Conservation (phyloP, 1,140 invertebrate genomes). For the Calycopis cecrops region DNA sequence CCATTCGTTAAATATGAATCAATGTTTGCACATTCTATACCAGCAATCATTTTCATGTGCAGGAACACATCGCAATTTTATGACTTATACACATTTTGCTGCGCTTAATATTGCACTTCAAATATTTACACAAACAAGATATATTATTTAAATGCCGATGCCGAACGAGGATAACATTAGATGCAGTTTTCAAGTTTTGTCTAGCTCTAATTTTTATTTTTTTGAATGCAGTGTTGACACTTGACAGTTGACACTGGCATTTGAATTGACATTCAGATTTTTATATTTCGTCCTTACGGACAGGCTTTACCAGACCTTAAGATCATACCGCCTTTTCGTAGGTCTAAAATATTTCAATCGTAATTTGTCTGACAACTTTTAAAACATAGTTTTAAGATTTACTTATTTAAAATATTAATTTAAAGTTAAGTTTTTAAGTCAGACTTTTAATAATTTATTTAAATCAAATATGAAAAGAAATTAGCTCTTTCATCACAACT, state of each 20-base stretch:
- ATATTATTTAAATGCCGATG: background rate
- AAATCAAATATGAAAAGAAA: no score
- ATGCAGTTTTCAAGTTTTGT: conserved; percentile 6
- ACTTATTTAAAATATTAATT: no score
- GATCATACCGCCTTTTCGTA: no score
- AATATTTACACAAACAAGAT: background rate
- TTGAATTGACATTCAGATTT: background rate
- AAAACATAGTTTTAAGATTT: no score
- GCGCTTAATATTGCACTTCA: background rate
- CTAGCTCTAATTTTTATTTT: background rate
- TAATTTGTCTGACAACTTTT: no score
- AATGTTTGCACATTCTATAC: conserved; percentile 7
- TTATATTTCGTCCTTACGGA: no score
- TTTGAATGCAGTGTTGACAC: conserved; percentile 3
- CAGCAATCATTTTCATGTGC: conserved; percentile 2
- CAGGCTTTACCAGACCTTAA: no score
- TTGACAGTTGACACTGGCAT: background rate
- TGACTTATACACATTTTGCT: conserved; percentile 1
- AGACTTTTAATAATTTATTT: no score
- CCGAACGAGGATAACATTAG: background rate
- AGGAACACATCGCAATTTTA: background rate
- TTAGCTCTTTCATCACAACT: no score
- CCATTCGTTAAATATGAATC: conserved; percentile 28
- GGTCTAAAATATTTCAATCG: no score
- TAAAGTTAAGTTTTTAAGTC: no score